Evolutionary conservation across 2,888 invertebrate genomes (phyloP).

Genomic region (Chamaedrilus cognettii): DNA sequence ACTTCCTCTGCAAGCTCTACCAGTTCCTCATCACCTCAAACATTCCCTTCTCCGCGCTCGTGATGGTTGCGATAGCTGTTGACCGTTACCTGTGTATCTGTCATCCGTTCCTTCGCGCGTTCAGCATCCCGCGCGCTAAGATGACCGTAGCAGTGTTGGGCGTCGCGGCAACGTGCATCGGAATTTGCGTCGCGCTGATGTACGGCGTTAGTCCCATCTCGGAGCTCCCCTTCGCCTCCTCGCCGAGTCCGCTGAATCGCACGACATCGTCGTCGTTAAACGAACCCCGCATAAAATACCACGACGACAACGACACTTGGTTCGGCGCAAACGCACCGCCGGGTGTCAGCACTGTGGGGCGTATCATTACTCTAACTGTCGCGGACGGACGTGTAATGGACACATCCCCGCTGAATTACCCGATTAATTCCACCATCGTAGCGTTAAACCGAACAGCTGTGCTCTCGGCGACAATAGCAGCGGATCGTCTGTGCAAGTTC

Average conservation of each 20-base stretch:
- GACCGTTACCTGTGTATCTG: conserved; percentile 52
- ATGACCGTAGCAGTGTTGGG: conserved; percentile 42
- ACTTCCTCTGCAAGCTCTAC: conserved; percentile 49
- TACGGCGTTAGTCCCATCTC: conserved; percentile 34
- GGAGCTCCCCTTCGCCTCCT: neutral
- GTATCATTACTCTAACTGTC: conserved; percentile 27
- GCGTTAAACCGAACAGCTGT: neutral
- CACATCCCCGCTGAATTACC: too few relatives aligned
- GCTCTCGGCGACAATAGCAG: neutral
- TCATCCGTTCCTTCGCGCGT: conserved; percentile 50
- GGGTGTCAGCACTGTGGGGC: too few relatives aligned
- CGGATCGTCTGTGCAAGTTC: conserved; percentile 24
- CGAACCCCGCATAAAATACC: too few relatives aligned
- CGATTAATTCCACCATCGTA: neutral
- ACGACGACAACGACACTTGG: too few relatives aligned
- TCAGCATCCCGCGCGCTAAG: conserved; percentile 41
- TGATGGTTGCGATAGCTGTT: conserved; percentile 46
- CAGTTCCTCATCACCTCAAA: conserved; percentile 50
- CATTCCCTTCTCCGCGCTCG: conserved; percentile 51
- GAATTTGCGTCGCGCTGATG: conserved; percentile 42
- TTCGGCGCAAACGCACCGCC: too few relatives aligned
- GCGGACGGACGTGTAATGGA: too few relatives aligned
- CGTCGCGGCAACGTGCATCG: conserved; percentile 43
- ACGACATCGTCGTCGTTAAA: conserved; percentile 5
- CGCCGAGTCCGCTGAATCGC: neutral